Evolutionary conservation across 2,888 invertebrate genomes (phyloP).

Genomic region (Noctua janthe): DNA sequence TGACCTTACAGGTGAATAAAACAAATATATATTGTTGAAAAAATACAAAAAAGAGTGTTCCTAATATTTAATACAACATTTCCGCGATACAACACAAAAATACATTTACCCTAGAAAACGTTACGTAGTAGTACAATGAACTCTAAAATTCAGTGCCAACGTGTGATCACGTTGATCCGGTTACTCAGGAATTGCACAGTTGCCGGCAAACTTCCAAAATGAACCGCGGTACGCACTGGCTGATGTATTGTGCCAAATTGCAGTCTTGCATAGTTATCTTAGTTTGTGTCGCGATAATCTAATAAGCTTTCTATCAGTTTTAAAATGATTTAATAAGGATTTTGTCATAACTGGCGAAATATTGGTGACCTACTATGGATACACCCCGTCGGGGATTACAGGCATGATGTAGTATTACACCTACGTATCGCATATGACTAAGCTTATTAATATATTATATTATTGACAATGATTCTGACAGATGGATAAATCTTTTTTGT

Average conservation of each 20-base stretch:
- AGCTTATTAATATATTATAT: background rate
- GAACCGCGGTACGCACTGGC: constrained; percentile 52
- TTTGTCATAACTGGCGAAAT: background rate
- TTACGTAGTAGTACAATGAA: constrained; percentile 66
- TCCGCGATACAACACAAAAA: constrained; percentile 41
- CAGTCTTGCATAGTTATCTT: constrained; percentile 50
- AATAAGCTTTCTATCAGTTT: constrained; percentile 21
- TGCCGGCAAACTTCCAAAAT: constrained; percentile 67
- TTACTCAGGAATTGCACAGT: constrained; percentile 60
- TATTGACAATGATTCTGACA: too few relatives aligned
- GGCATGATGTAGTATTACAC: background rate
- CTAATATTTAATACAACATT: constrained; percentile 26
- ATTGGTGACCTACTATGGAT: background rate
- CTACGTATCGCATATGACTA: background rate
- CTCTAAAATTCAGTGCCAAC: constrained; percentile 70
- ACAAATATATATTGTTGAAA: background rate
- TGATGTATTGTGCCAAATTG: constrained; percentile 61
- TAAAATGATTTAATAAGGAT: background rate
- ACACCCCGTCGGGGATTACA: background rate
- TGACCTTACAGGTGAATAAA: background rate
- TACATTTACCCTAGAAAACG: constrained; percentile 49
- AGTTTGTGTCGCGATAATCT: constrained; percentile 15
- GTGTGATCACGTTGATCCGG: constrained; percentile 71
- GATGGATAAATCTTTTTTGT: background rate
- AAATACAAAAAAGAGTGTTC: background rate